phyloP scores from a whole-genome alignment of 2,113 vertebrate species.

The Vombatus ursinus region DNA sequence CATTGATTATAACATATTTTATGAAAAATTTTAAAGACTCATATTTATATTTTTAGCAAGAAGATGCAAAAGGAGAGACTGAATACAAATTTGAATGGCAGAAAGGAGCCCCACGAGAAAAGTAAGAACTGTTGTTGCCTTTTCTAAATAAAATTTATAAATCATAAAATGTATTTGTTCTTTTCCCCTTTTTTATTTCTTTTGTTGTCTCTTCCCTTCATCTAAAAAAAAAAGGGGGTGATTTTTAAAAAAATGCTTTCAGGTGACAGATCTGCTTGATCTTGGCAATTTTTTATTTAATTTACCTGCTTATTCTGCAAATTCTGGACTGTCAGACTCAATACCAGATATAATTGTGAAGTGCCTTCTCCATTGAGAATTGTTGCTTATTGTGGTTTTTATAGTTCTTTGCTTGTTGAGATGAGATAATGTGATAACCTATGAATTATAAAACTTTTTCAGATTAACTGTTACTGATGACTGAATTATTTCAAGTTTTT shows the following conservation, averaged over 20 bases:
- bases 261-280: background rate
- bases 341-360: background rate
- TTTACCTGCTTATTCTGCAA: slow-evolving; percentile 18
- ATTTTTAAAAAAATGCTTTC: slow-evolving; percentile 33
- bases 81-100: slow-evolving; percentile 99
- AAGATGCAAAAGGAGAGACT: slow-evolving; percentile 95
- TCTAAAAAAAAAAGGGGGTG: background rate
- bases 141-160: background rate
- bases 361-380: background rate
- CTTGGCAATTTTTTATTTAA: slow-evolving; percentile 43
- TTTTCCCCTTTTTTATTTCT: background rate
- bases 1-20: slow-evolving; percentile 33
- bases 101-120: slow-evolving; percentile 96
- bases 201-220: background rate
- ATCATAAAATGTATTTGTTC: background rate
- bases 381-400: slow-evolving; percentile 23
- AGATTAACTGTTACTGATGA: slow-evolving; percentile 35
- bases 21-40: slow-evolving; percentile 50
- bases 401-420: slow-evolving; percentile 9
- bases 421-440: slow-evolving; percentile 28
- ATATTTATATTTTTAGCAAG: slow-evolving; percentile 83
- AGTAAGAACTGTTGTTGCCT: slow-evolving; percentile 84
- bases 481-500: slow-evolving; percentile 51
- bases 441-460: slow-evolving; percentile 33
- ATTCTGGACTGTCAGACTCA: background rate